A percentile compares a stretch with the other conserved stretches of the same genome.
phyloP scores from a whole-genome alignment of 2,113 vertebrate genomes.

The Camelus bactrianus region DNA sequence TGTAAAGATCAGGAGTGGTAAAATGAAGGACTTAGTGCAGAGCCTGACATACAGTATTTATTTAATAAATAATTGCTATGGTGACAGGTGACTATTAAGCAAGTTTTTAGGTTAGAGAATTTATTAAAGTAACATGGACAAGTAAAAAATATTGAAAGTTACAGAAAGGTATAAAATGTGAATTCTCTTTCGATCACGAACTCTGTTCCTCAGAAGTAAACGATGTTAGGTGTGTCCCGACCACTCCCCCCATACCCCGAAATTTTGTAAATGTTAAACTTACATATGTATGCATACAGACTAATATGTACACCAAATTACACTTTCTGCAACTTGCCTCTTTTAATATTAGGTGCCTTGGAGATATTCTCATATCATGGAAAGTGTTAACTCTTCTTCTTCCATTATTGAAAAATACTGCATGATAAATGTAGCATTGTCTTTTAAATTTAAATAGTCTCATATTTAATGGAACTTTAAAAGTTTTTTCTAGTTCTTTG shows the following conservation, averaged over 20 bases:
- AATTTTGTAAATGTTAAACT: neutral
- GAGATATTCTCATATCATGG: neutral
- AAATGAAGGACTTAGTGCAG: neutral
- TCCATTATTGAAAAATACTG: neutral
- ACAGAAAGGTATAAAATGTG: neutral
- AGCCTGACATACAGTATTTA: neutral
- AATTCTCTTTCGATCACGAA: neutral
- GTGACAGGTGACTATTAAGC: neutral
- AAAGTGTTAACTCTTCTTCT: neutral
- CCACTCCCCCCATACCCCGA: neutral
- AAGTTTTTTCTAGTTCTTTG: neutral
- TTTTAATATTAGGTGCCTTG: neutral
- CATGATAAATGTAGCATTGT: neutral
- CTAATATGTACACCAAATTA: neutral
- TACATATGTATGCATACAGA: neutral
- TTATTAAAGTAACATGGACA: neutral
- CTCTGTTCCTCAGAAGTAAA: neutral
- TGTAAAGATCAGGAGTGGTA: neutral
- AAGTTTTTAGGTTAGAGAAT: neutral
- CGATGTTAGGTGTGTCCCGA: neutral
- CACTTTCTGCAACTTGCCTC: neutral
- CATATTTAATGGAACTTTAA: neutral
- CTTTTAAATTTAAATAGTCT: neutral
- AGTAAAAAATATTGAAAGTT: slow-evolving; percentile 10
- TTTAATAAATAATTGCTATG: neutral